Evolutionary conservation across 2,797 vertebrate species (phyloP).

Genomic region (Tauraco hartlaubi): DNA sequence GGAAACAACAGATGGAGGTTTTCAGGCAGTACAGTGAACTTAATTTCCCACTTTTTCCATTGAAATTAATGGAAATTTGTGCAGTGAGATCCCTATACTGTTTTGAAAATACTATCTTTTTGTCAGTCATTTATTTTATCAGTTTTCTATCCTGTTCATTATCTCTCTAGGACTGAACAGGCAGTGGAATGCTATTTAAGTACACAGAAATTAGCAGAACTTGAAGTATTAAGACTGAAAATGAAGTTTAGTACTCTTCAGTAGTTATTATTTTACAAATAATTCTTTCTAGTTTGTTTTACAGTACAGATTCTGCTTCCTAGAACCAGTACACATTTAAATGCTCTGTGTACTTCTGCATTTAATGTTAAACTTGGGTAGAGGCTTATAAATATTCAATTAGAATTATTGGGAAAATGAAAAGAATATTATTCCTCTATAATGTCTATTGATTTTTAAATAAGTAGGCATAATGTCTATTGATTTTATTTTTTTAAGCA

Average conservation of each 20-base stretch:
- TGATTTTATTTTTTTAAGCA: conserved; percentile 9
- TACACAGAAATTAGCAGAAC: background rate
- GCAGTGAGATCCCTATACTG: background rate
- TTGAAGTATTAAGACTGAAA: background rate
- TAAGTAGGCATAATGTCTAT: conserved; percentile 12
- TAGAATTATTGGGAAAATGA: conserved; percentile 30
- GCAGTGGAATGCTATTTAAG: background rate
- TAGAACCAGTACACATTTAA: background rate
- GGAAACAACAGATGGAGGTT: background rate
- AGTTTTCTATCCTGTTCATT: background rate
- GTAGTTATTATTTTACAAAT: background rate
- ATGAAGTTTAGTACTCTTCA: background rate
- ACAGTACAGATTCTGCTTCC: background rate
- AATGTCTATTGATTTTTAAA: conserved; percentile 45
- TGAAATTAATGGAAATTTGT: background rate
- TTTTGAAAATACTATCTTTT: background rate
- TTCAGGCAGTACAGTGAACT: background rate
- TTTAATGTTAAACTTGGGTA: background rate
- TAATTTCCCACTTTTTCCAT: background rate
- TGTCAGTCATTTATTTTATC: background rate
- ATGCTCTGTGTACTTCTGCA: background rate
- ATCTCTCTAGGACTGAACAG: background rate
- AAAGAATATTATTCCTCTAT: conserved; percentile 18
- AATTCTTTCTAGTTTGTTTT: background rate
- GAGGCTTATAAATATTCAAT: conserved; percentile 34